These are phyloP conservation scores for mouse (Mus musculus) DNA, from an alignment of 2,113 vertebrate species.

Conservation along the genomic window DNA sequence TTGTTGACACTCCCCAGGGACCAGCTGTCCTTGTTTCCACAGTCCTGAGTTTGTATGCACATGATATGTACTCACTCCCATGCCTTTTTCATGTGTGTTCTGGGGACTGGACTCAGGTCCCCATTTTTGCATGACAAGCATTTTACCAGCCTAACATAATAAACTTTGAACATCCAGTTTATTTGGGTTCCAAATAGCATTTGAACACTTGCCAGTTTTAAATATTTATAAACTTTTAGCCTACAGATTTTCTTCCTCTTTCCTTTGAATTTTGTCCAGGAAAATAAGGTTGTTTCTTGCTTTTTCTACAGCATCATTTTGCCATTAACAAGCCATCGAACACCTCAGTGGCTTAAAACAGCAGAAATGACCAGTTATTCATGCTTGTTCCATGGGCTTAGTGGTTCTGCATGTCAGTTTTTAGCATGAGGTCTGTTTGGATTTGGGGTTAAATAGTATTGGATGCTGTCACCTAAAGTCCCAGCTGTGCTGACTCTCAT, in stretches of 20 bases:
- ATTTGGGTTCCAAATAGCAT: not conserved
- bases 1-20: not conserved
- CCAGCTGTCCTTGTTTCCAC: not conserved
- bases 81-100: not conserved
- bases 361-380: not conserved
- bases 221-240: not conserved
- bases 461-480: not conserved
- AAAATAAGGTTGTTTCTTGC: not conserved
- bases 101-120: not conserved
- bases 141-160: not conserved
- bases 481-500: not conserved
- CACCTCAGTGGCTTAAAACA: conserved; percentile 1
- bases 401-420: not conserved
- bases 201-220: not conserved
- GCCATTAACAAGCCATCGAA: not conserved
- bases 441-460: not conserved
- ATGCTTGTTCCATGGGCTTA: not conserved
- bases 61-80: not conserved
- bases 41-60: not conserved
- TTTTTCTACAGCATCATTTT: not conserved
- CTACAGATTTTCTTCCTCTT: not conserved
- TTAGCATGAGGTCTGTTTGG: not conserved
- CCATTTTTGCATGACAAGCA: not conserved
- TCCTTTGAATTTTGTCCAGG: not conserved
- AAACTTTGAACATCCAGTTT: not conserved